phyloP scores from a whole-genome alignment of 1,140 invertebrate species.

The Drosophila saltans region DNA sequence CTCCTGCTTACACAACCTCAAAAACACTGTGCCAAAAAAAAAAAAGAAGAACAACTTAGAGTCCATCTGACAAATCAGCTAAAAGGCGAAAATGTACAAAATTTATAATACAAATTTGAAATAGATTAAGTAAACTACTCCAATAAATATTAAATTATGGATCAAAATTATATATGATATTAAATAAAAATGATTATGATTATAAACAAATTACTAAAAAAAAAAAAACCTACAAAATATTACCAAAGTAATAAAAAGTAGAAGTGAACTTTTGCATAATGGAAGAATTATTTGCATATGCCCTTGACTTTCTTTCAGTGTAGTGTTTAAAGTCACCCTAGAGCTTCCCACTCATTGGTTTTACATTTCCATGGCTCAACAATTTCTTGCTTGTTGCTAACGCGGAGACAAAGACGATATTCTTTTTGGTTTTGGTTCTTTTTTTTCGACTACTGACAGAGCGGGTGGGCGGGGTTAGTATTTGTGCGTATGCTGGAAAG shows the following conservation, averaged over 20 bases:
- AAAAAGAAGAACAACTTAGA: constrained; percentile 1
- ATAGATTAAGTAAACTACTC: neutral
- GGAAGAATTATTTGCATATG: neutral
- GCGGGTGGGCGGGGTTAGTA: neutral
- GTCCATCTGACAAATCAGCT: neutral
- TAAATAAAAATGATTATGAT: too few relatives aligned
- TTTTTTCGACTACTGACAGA: neutral
- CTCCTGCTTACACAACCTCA: neutral
- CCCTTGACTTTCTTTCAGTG: neutral
- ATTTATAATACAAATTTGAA: neutral
- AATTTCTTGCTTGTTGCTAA: constrained; percentile 60
- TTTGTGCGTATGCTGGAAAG: neutral
- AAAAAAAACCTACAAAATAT: too few relatives aligned
- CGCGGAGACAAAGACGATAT: constrained; percentile 36
- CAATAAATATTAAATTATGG: too few relatives aligned
- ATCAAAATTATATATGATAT: too few relatives aligned
- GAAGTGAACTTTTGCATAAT: too few relatives aligned
- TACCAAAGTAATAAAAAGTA: too few relatives aligned
- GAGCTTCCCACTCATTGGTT: constrained; percentile 17
- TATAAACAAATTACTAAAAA: too few relatives aligned
- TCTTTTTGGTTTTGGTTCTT: neutral
- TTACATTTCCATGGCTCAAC: constrained; percentile 39
- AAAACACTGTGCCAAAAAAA: constrained; percentile 16
- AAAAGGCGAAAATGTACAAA: neutral
- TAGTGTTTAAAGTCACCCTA: constrained; percentile 20